Conservation (phyloP, 2,113 vertebrate species). For the Micromys minutus region DNA sequence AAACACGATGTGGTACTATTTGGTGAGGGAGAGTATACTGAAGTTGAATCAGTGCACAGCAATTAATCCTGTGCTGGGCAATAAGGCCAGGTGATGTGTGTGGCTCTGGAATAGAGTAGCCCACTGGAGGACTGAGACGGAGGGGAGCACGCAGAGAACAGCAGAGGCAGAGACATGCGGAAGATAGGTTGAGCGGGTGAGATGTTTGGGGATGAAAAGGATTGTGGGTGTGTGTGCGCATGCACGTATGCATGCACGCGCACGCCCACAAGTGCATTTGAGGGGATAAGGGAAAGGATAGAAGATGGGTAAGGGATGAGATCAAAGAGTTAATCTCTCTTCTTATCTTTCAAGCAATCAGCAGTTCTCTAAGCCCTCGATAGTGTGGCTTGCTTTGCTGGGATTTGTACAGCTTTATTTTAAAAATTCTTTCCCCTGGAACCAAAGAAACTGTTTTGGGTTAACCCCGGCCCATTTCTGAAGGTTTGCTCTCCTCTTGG, state of each 20-base stretch:
- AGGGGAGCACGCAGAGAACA: constrained; percentile 51
- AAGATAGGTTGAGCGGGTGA: constrained; percentile 48
- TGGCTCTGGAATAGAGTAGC: background rate
- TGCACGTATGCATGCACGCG: background rate
- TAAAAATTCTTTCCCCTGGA: background rate
- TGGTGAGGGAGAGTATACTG: no score
- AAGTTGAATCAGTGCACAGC: background rate
- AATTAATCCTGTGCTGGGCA: background rate
- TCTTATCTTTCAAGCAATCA: constrained; percentile 34
- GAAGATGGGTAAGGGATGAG: constrained; percentile 19
- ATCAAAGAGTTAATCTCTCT: constrained; percentile 32
- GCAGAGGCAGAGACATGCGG: constrained; percentile 62
- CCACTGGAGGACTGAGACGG: background rate
- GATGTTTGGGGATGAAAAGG: constrained; percentile 34
- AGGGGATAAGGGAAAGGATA: background rate
- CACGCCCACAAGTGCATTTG: fast-evolving
- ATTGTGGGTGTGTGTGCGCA: no score
- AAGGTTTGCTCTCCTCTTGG: background rate
- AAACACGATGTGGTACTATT: background rate
- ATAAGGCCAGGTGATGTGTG: background rate
- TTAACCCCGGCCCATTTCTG: background rate
- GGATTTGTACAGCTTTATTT: constrained; percentile 29
- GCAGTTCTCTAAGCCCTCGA: constrained; percentile 19
- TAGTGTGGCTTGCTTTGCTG: background rate
- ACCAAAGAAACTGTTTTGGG: constrained; percentile 5